Evolutionary conservation across 2,888 invertebrate genomes (phyloP).

Genomic region (Dugesia japonica): DNA sequence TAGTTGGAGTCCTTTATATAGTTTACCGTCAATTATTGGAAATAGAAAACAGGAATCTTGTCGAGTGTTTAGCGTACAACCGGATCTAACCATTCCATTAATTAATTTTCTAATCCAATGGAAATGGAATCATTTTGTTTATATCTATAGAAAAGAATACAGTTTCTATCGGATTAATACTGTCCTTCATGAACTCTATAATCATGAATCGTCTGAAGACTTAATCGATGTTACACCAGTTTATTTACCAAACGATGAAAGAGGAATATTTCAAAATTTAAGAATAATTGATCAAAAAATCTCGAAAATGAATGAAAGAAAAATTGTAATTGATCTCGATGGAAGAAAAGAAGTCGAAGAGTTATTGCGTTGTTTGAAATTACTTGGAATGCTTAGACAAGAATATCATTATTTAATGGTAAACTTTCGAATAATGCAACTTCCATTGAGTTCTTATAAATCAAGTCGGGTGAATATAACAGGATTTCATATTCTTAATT

Average conservation of each 20-base stretch:
- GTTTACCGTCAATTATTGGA: background rate
- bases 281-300: conserved; percentile 1
- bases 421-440: conserved; percentile 32
- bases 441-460: conserved; percentile 31
- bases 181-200: background rate
- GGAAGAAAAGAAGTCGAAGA: background rate
- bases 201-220: background rate
- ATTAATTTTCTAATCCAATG: conserved; percentile 20
- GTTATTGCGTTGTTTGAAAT: conserved; percentile 16
- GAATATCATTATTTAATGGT: conserved; percentile 34
- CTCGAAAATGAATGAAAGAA: background rate
- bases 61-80: background rate
- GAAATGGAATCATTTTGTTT: conserved; percentile 29
- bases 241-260: conserved; percentile 14
- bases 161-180: conserved; percentile 14
- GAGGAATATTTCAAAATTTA: background rate
- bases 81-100: conserved; percentile 20
- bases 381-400: conserved; percentile 32
- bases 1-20: conserved; percentile 28
- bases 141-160: conserved; percentile 22
- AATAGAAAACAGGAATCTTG: background rate
- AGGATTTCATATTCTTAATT: conserved; percentile 33
- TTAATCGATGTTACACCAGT: background rate
- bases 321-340: conserved; percentile 20
- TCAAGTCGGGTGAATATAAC: conserved; percentile 33